Percentiles rank a stretch among this genome's conserved stretches.
Evolutionary conservation across 2,797 vertebrate species (phyloP).

Genomic region (Meriones psammophilus): DNA sequence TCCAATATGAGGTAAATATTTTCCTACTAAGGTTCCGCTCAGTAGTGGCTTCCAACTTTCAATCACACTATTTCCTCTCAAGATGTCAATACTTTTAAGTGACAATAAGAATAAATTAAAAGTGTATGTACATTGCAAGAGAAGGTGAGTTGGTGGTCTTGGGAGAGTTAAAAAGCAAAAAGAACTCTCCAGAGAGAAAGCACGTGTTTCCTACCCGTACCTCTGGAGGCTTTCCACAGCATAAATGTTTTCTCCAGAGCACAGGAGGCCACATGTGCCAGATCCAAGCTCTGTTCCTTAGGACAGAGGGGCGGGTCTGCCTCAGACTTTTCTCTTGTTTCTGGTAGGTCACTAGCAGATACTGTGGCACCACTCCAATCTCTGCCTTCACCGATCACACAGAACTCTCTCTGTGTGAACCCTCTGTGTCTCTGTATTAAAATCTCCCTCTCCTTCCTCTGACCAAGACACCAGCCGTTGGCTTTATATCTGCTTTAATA

Average conservation of each 20-base stretch:
- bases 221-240: background rate
- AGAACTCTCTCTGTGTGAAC: too few relatives aligned
- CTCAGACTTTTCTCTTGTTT: background rate
- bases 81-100: conserved; percentile 12
- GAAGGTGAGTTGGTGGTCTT: conserved; percentile 39
- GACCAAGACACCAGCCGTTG: background rate
- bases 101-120: conserved; percentile 27
- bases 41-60: conserved; percentile 23
- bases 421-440: background rate
- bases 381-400: background rate
- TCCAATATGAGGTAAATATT: background rate
- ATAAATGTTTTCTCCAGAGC: background rate
- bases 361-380: background rate
- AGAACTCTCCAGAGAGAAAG: background rate
- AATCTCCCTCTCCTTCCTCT: background rate
- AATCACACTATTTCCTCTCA: conserved; percentile 47
- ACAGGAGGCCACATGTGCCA: background rate
- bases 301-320: background rate
- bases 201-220: background rate
- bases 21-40: conserved; percentile 13
- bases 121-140: background rate
- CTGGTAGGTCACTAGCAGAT: background rate
- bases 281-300: background rate
- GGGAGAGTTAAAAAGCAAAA: conserved; percentile 23
- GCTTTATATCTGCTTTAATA: background rate